These are phyloP conservation scores for Cremastinae sp. DNA, from an alignment of 2,888 invertebrate genomes.

Conservation along the genomic window DNA sequence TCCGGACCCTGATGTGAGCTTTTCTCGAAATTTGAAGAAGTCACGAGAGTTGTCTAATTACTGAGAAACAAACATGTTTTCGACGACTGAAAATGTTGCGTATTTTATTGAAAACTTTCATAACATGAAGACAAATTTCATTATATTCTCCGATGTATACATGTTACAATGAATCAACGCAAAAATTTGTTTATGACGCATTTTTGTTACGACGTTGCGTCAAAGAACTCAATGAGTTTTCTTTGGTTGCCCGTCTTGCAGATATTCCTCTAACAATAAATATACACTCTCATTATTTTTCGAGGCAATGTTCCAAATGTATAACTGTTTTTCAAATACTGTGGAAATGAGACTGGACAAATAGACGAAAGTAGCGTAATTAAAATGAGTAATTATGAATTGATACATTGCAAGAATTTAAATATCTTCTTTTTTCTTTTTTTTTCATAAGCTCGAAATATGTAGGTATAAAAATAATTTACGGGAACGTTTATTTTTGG, in stretches of 20 bases:
- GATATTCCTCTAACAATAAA: background rate
- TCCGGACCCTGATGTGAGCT: too few relatives aligned
- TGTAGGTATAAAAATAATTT: too few relatives aligned
- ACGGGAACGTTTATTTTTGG: too few relatives aligned
- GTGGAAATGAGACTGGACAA: slow-evolving; percentile 26
- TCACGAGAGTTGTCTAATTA: background rate
- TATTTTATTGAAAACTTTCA: slow-evolving; percentile 17
- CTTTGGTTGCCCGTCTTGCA: background rate
- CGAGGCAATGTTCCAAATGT: slow-evolving; percentile 49
- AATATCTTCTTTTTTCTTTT: background rate
- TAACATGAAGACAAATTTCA: slow-evolving; percentile 1
- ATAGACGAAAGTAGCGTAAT: slow-evolving; percentile 43
- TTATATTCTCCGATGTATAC: slow-evolving; percentile 18
- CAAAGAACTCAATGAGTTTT: too few relatives aligned
- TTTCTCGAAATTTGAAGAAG: too few relatives aligned
- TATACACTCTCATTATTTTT: slow-evolving; percentile 36
- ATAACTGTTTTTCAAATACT: slow-evolving; percentile 30
- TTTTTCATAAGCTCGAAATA: slow-evolving; percentile 8
- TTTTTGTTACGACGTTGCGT: slow-evolving; percentile 15
- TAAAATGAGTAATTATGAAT: slow-evolving; percentile 19
- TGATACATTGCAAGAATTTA: background rate
- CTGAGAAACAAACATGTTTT: background rate
- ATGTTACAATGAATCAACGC: slow-evolving; percentile 12
- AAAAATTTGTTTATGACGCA: background rate
- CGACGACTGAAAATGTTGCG: background rate